A percentile compares a stretch with the other conserved stretches of the same genome.
These are phyloP conservation scores for Microtus montanus DNA, from an alignment of 2,113 vertebrate genomes.

Conservation along the genomic window DNA sequence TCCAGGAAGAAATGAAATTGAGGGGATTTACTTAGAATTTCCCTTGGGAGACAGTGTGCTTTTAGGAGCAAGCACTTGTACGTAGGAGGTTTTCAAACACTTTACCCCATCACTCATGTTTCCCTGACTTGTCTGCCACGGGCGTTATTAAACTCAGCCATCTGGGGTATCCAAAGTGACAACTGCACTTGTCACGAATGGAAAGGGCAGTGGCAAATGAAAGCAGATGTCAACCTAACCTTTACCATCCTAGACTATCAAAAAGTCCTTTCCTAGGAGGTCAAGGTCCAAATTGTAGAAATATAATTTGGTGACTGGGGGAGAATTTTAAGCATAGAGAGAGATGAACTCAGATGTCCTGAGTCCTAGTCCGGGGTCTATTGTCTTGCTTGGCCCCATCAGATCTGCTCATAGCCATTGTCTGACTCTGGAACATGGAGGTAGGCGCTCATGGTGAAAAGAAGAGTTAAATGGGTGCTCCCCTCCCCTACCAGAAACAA, in stretches of 20 bases:
- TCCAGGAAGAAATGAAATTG: slow-evolving; percentile 55
- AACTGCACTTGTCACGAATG: neutral
- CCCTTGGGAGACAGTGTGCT: neutral
- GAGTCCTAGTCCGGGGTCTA: neutral
- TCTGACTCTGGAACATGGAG: neutral
- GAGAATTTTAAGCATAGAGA: neutral
- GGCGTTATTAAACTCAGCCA: neutral
- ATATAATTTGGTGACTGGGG: neutral
- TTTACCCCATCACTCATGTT: neutral
- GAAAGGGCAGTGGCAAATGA: neutral
- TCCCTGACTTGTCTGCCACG: neutral
- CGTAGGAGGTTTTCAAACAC: slow-evolving; percentile 4
- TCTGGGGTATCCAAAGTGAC: neutral
- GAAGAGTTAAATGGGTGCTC: neutral
- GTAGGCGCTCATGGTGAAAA: neutral
- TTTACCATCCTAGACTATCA: neutral
- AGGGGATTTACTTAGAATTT: slow-evolving; percentile 54
- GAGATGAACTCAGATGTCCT: neutral
- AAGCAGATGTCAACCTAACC: neutral
- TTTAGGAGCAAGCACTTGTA: neutral
- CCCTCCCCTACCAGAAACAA: neutral
- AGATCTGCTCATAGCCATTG: neutral
- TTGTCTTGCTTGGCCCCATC: neutral
- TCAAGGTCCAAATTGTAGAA: neutral
- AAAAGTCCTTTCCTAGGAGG: neutral